These are phyloP conservation scores for Acropternis orthonyx DNA, from an alignment of 2,797 vertebrate species.

Conservation along the genomic window DNA sequence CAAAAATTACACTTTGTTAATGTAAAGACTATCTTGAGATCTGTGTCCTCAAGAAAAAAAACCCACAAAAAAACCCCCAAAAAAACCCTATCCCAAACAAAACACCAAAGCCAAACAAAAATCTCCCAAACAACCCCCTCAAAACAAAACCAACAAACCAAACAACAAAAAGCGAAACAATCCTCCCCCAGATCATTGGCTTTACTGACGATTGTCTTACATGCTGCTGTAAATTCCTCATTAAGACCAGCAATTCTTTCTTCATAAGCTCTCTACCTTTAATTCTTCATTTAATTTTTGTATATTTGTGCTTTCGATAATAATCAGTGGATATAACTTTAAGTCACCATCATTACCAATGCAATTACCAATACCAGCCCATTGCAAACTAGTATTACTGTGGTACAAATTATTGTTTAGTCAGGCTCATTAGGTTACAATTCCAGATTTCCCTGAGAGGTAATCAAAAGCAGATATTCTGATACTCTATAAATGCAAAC, in stretches of 20 bases:
- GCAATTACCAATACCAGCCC: background rate
- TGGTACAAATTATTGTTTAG: background rate
- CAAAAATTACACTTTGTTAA: background rate
- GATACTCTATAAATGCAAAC: no score
- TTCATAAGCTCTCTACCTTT: background rate
- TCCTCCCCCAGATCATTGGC: background rate
- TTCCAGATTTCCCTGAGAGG: background rate
- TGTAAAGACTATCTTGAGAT: background rate
- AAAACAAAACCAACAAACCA: background rate
- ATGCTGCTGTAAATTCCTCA: background rate
- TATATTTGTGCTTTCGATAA: background rate
- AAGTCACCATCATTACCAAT: background rate
- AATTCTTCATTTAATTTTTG: background rate
- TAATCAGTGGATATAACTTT: background rate
- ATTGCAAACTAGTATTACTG: background rate
- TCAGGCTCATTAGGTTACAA: background rate
- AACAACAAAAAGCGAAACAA: no score
- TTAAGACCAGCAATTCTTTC: background rate
- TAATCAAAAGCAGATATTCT: background rate
- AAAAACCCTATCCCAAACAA: background rate
- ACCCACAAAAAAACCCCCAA: no score
- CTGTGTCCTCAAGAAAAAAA: background rate
- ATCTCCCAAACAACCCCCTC: background rate
- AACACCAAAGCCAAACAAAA: rapidly evolving
- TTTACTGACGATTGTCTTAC: background rate